Evolutionary conservation across 2,113 vertebrate species (phyloP).

Genomic region (Dryoscopus gambensis): DNA sequence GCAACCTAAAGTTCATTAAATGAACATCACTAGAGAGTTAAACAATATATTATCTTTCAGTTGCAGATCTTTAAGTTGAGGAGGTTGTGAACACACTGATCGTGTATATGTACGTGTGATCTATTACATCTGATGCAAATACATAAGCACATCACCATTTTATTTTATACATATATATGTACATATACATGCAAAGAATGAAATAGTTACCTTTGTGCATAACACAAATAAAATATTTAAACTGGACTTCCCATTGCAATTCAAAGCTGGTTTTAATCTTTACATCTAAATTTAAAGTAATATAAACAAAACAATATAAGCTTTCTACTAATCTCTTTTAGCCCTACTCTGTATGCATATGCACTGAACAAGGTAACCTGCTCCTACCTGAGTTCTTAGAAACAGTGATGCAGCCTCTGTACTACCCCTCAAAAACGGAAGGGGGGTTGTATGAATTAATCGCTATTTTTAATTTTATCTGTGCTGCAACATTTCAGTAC

Average conservation of each 20-base stretch:
- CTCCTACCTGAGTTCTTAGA: background rate
- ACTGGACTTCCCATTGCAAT: background rate
- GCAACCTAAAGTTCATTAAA: background rate
- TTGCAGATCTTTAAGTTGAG: background rate
- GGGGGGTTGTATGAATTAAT: accelerated
- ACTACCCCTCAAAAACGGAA: background rate
- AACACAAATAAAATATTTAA: background rate
- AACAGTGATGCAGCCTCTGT: background rate
- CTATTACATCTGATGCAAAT: background rate
- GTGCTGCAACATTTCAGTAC: background rate
- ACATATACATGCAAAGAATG: background rate
- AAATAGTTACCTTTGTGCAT: background rate
- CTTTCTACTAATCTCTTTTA: background rate
- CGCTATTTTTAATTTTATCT: background rate
- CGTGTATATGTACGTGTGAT: background rate
- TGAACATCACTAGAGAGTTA: background rate
- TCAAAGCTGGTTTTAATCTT: background rate
- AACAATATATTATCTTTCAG: background rate
- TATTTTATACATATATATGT: background rate
- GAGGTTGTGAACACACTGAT: background rate
- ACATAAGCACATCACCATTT: background rate
- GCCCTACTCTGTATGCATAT: background rate
- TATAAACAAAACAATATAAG: background rate
- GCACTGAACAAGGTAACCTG: background rate
- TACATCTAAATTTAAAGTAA: background rate